Percentiles rank a stretch among this genome's conserved stretches.
Conservation (phyloP, 2,888 invertebrate genomes). For the Venusia cambrica region DNA sequence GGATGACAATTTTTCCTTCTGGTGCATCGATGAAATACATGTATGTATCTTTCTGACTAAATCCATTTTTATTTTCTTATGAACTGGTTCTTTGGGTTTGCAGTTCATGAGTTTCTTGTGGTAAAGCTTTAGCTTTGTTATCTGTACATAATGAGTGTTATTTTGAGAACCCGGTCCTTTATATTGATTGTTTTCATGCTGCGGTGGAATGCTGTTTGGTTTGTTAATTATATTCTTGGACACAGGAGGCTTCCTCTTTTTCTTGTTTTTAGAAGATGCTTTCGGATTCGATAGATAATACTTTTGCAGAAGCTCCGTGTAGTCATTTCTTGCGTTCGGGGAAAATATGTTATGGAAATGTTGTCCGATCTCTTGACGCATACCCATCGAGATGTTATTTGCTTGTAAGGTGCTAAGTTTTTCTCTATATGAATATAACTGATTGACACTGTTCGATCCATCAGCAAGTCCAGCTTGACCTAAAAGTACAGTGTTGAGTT, state of each 20-base stretch:
- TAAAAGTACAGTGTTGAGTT: conserved; percentile 80
- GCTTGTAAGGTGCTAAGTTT: conserved; percentile 50
- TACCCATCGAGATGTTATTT: conserved; percentile 50
- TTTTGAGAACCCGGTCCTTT: conserved; percentile 17
- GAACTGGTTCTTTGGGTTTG: conserved; percentile 36
- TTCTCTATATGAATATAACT: conserved; percentile 56
- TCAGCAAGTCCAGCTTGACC: conserved; percentile 81
- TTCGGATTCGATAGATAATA: conserved; percentile 41
- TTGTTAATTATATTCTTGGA: conserved; percentile 35
- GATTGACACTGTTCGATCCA: conserved; percentile 68
- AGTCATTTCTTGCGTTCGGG: conserved; percentile 59
- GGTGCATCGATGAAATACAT: conserved; percentile 41
- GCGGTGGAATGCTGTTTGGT: conserved; percentile 38
- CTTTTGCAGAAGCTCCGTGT: conserved; percentile 52
- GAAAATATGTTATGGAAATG: conserved; percentile 79
- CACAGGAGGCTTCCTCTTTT: conserved; percentile 38
- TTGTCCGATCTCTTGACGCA: conserved; percentile 72
- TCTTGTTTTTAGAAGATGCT: conserved; percentile 33
- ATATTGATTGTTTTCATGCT: conserved; percentile 26
- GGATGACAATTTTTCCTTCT: conserved; percentile 40
- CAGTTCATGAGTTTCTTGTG: conserved; percentile 41
- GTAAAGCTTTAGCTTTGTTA: conserved; percentile 43
- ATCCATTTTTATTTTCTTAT: conserved; percentile 43
- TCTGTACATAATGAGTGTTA: conserved; percentile 14
- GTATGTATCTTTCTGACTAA: conserved; percentile 46